phyloP scores from a whole-genome alignment of 2,888 invertebrate genomes.

The Cryptosula pallasiana region DNA sequence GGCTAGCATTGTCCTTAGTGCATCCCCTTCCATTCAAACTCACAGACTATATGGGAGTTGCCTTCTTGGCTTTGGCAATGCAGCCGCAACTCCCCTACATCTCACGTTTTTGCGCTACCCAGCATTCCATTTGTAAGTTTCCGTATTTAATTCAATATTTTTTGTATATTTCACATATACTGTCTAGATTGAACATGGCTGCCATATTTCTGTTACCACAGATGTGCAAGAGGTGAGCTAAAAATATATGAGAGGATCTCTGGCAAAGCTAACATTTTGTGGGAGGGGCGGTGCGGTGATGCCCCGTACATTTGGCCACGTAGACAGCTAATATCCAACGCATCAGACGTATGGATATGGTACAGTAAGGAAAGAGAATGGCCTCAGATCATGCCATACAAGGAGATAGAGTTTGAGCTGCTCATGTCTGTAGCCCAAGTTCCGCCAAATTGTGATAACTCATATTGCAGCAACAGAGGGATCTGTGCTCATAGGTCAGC shows the following conservation, averaged over 20 bases:
- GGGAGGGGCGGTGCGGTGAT: constrained; percentile 13
- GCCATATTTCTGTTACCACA: background rate
- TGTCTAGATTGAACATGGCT: no score
- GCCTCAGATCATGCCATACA: background rate
- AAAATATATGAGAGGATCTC: background rate
- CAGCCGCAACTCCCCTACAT: background rate
- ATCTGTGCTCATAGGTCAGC: background rate
- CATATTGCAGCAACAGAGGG: background rate
- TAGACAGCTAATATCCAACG: background rate
- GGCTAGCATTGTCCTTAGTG: background rate
- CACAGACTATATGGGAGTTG: constrained; percentile 16
- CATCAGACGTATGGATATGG: background rate
- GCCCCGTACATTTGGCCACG: background rate
- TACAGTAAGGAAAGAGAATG: constrained; percentile 1
- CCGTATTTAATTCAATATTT: background rate
- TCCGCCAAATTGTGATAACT: background rate
- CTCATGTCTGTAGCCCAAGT: background rate
- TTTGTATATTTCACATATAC: no score
- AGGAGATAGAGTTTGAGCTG: background rate
- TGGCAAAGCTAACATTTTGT: background rate
- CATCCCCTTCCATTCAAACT: background rate
- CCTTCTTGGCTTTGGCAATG: constrained; percentile 8
- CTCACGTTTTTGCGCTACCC: constrained; percentile 1
- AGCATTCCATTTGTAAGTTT: constrained; percentile 10
- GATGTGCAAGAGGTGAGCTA: background rate